Conservation (phyloP, 2,113 vertebrate species). For the Caracal caracal region DNA sequence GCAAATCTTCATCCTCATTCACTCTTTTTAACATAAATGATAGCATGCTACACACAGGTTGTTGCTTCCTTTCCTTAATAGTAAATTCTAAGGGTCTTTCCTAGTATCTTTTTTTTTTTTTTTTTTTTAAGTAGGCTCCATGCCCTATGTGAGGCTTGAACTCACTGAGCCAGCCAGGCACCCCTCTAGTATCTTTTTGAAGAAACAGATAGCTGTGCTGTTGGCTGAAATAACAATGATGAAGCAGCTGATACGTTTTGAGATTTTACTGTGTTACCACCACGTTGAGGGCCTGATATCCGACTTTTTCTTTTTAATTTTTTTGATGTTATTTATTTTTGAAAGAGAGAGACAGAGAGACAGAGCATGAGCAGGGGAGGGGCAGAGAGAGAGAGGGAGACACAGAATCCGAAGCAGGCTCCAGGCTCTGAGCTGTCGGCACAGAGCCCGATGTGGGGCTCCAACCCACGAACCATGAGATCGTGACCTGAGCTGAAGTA, state of each 20-base stretch:
- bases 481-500: neutral
- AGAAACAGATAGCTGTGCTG: neutral
- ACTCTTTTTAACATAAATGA: neutral
- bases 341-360: neutral
- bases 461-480: neutral
- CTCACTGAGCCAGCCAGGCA: no score
- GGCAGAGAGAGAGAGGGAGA: neutral
- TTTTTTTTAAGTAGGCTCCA: no score
- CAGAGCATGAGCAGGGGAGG: neutral
- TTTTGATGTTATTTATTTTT: no score
- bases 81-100: neutral
- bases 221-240: constrained; percentile 12
- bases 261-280: neutral
- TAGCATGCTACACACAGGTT: neutral
- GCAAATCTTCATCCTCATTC: neutral
- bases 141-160: no score
- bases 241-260: neutral
- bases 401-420: neutral
- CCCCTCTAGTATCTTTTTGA: neutral
- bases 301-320: neutral
- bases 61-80: neutral
- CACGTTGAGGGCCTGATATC: neutral
- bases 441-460: neutral
- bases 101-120: neutral
- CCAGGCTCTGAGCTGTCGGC: neutral